Percentiles rank a stretch among this genome's conserved stretches.
Conservation (phyloP, 1,140 invertebrate species). For the Heliconius melpomene region DNA sequence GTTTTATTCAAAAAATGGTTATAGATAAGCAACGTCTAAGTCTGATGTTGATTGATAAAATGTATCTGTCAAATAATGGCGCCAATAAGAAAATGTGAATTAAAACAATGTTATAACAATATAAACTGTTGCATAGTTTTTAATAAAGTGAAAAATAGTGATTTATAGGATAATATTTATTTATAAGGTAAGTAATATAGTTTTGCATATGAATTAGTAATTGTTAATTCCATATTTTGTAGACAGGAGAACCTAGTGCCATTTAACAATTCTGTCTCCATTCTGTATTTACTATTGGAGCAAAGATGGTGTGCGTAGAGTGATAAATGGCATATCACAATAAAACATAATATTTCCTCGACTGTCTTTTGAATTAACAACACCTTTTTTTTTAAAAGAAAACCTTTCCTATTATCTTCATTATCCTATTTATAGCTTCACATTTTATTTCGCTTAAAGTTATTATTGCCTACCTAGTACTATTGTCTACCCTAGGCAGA, state of each 20-base stretch:
- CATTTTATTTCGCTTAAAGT: no score
- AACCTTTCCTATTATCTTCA: no score
- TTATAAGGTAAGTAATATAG: background rate
- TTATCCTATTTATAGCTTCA: no score
- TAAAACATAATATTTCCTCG: no score
- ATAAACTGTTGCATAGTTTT: background rate
- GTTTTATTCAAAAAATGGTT: background rate
- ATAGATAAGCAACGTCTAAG: background rate
- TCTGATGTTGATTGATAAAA: background rate
- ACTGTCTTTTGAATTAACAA: no score
- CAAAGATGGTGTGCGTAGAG: no score
- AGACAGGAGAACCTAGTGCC: background rate
- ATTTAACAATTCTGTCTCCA: no score
- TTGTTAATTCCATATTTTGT: background rate
- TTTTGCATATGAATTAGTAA: background rate
- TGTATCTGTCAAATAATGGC: background rate
- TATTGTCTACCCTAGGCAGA: no score
- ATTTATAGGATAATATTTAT: background rate
- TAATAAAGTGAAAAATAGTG: background rate
- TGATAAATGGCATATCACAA: no score
- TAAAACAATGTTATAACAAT: background rate
- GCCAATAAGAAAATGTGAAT: background rate
- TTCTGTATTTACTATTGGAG: no score
- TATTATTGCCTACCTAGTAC: no score
- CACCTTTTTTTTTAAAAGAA: no score